Percentiles rank a stretch among this genome's conserved stretches.
Conservation (phyloP, 1,140 invertebrate species). For the Chrysopa pallens region DNA sequence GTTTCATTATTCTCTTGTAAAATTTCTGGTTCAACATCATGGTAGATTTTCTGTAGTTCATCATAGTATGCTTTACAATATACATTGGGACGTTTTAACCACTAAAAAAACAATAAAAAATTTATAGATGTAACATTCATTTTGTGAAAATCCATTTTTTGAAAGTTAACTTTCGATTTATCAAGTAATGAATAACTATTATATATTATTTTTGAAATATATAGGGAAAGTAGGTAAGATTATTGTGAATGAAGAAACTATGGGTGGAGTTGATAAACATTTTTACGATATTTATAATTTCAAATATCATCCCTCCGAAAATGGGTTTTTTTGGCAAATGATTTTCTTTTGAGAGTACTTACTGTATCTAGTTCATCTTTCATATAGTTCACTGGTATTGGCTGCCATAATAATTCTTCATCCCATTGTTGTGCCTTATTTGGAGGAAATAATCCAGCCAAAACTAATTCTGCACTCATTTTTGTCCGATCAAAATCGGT, state of each 20-base stretch:
- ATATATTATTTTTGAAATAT: too few relatives aligned
- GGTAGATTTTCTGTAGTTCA: neutral
- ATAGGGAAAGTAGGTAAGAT: too few relatives aligned
- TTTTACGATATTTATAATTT: too few relatives aligned
- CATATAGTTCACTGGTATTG: constrained; percentile 14
- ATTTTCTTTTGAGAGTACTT: neutral
- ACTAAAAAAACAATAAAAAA: neutral
- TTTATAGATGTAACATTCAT: too few relatives aligned
- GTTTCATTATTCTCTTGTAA: too few relatives aligned
- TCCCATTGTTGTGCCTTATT: constrained; percentile 13
- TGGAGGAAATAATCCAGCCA: constrained; percentile 19
- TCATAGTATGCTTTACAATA: neutral
- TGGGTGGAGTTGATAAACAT: too few relatives aligned
- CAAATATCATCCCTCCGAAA: neutral
- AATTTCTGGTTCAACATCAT: too few relatives aligned
- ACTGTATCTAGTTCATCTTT: neutral
- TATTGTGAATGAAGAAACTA: too few relatives aligned
- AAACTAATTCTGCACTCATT: neutral
- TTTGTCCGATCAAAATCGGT: constrained; percentile 13
- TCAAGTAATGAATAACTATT: too few relatives aligned
- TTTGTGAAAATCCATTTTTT: neutral
- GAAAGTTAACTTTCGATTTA: neutral
- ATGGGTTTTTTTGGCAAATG: neutral
- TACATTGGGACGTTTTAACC: neutral
- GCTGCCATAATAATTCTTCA: constrained; percentile 19